phyloP scores from a whole-genome alignment of 2,797 vertebrate genomes.

The Danio tinwini region DNA sequence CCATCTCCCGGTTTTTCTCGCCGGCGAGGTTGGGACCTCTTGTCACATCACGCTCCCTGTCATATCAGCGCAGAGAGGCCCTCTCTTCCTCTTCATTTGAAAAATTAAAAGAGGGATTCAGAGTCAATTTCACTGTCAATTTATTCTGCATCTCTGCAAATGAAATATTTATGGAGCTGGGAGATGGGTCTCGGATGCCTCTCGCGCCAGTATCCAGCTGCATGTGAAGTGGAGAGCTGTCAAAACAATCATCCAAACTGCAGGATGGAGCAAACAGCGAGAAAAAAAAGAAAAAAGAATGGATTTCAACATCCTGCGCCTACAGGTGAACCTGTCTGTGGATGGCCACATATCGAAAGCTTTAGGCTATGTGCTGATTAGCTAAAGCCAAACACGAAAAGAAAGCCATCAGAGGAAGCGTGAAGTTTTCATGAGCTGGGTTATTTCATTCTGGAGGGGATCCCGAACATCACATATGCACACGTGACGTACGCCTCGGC shows the following conservation, averaged over 20 bases:
- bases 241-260: constrained; percentile 59
- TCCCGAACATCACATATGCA: constrained; percentile 13
- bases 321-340: constrained; percentile 2
- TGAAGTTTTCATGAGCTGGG: constrained; percentile 6
- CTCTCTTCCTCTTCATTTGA: constrained; percentile 66
- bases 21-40: constrained; percentile 63
- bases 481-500: not conserved
- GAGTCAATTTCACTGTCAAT: constrained; percentile 81
- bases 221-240: constrained; percentile 64
- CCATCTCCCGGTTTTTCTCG: constrained; percentile 45
- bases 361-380: constrained; percentile 28
- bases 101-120: constrained; percentile 77
- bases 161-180: constrained; percentile 79
- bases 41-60: constrained; percentile 54
- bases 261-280: constrained; percentile 65
- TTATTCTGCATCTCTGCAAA: constrained; percentile 73
- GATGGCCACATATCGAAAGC: not conserved
- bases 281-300: not conserved
- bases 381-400: not conserved
- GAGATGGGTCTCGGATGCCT: constrained; percentile 69
- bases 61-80: constrained; percentile 61
- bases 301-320: not conserved
- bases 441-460: not conserved
- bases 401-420: constrained; percentile 12
- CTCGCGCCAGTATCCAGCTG: constrained; percentile 69